Conservation (phyloP, 2,797 vertebrate genomes). For the Eulemur coronatus region DNA sequence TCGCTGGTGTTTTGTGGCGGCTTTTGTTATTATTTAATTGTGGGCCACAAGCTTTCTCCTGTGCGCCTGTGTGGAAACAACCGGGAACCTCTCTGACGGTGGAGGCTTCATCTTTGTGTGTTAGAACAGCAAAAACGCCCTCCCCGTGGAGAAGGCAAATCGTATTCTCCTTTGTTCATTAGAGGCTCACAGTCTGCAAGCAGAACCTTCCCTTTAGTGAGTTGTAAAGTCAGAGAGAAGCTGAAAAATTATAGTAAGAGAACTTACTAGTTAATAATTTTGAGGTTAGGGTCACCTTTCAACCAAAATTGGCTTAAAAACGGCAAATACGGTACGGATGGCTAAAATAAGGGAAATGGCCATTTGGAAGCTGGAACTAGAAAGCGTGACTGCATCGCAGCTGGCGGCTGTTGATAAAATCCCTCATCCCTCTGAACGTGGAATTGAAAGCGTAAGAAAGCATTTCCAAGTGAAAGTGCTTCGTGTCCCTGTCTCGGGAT, state of each 20-base stretch:
- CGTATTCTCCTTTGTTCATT: fast-evolving
- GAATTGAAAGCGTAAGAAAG: not conserved
- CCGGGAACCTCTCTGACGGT: not conserved
- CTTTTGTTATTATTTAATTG: not conserved
- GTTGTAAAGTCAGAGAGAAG: not conserved
- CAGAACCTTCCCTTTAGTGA: not conserved
- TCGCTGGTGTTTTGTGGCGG: not conserved
- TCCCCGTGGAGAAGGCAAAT: not conserved
- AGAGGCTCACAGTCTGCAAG: not conserved
- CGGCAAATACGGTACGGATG: not conserved
- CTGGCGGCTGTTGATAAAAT: not conserved
- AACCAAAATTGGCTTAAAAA: not conserved
- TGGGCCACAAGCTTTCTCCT: not conserved
- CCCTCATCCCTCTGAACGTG: not conserved
- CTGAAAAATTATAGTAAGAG: not conserved
- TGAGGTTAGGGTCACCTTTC: not conserved
- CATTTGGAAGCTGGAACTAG: not conserved
- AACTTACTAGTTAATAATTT: not conserved
- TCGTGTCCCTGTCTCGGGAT: not conserved
- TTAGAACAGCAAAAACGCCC: not conserved
- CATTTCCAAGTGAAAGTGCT: not conserved
- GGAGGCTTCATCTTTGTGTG: not conserved
- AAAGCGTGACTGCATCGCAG: not conserved
- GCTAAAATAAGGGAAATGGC: not conserved
- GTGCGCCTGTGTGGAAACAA: not conserved